phyloP scores from a whole-genome alignment of 2,113 vertebrate genomes.

The Petrocephalus microphthalmus region DNA sequence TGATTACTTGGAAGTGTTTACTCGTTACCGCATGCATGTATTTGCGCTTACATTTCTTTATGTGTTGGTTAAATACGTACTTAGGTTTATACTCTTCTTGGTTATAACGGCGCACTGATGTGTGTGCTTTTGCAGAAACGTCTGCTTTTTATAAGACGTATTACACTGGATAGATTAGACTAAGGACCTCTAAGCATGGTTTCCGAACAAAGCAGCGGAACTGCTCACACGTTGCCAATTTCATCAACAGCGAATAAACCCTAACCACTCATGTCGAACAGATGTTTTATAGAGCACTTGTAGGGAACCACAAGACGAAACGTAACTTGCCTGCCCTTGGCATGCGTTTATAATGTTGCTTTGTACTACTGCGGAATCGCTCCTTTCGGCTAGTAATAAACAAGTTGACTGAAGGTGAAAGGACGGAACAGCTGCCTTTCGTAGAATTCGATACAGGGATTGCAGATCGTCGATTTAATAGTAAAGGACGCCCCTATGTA shows the following conservation, averaged over 20 bases:
- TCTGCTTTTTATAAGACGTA: neutral
- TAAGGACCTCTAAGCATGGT: neutral
- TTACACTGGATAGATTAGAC: neutral
- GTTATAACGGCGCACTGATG: neutral
- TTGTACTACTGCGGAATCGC: neutral
- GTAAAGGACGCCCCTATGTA: neutral
- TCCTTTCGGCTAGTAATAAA: neutral
- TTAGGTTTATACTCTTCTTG: neutral
- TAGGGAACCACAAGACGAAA: neutral
- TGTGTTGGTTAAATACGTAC: neutral
- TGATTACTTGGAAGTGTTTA: neutral
- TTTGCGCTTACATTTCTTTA: neutral
- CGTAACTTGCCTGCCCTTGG: neutral
- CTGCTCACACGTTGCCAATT: neutral
- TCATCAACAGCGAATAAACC: neutral
- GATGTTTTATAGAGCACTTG: neutral
- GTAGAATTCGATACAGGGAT: slow-evolving; percentile 46
- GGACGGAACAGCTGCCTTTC: slow-evolving; percentile 59
- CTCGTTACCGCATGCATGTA: neutral
- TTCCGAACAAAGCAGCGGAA: neutral
- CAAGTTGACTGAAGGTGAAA: slow-evolving; percentile 37
- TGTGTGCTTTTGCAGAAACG: neutral
- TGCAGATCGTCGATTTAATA: neutral
- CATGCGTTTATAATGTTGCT: neutral
- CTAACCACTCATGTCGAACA: neutral